Conservation (phyloP, 2,888 invertebrate genomes). For the Ectemnius lituratus region DNA sequence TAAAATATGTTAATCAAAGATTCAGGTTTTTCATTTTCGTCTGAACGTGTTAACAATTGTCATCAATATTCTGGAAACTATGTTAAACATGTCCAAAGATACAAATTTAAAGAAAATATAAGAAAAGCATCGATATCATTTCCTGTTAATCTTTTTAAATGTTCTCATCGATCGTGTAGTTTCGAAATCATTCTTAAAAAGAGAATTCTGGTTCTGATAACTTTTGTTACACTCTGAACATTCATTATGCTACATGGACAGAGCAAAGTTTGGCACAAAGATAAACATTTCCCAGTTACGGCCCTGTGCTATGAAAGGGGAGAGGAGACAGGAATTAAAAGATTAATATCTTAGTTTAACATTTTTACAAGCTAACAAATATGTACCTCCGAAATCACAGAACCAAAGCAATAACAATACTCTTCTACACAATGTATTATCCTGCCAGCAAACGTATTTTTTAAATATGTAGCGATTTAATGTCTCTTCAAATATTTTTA, state of each 20-base stretch:
- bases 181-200: conserved; percentile 31
- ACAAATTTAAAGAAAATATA: conserved; percentile 52
- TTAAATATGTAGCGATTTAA: conserved; percentile 64
- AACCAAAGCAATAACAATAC: conserved; percentile 76
- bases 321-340: conserved; percentile 69
- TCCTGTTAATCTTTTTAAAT: conserved; percentile 25
- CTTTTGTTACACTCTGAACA: conserved; percentile 68
- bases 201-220: conserved; percentile 47
- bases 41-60: conserved; percentile 35
- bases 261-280: conserved; percentile 63
- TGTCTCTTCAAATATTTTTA: conserved; percentile 47
- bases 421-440: conserved; percentile 69
- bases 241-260: conserved; percentile 64
- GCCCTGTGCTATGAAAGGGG: conserved; percentile 70
- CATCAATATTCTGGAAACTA: conserved; percentile 71
- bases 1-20: conserved; percentile 25
- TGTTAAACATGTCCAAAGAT: conserved; percentile 39
- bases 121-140: conserved; percentile 45
- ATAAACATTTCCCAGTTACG: conserved; percentile 70
- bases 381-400: conserved; percentile 77
- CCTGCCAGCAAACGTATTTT: conserved; percentile 68
- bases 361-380: conserved; percentile 76
- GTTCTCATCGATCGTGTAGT: conserved; percentile 46
- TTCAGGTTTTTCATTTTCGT: conserved; percentile 22
- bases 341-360: conserved; percentile 75